Evolutionary conservation across 1,140 invertebrate species (phyloP).

Genomic region (Protaetia brevitarsis): DNA sequence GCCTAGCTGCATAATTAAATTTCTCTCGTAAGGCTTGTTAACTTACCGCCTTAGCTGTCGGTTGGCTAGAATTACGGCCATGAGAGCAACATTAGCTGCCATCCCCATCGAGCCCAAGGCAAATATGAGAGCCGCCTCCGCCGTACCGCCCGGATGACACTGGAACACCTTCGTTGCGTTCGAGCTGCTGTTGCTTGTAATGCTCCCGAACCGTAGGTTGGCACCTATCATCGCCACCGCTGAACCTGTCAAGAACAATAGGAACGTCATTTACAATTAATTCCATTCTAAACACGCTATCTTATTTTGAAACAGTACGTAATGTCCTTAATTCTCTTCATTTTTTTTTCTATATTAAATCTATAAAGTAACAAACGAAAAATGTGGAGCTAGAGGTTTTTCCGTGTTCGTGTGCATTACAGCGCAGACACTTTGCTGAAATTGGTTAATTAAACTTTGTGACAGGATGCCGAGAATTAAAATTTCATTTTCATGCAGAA

Average conservation of each 20-base stretch:
- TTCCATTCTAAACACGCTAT: not conserved
- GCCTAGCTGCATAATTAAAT: not conserved
- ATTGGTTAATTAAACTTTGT: not conserved
- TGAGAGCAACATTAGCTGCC: conserved; percentile 76
- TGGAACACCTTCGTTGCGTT: conserved; percentile 69
- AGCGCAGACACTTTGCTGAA: no score
- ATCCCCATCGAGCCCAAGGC: conserved; percentile 75
- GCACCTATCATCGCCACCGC: conserved; percentile 74
- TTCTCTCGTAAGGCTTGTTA: not conserved
- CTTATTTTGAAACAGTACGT: not conserved
- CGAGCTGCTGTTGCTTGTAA: conserved; percentile 59
- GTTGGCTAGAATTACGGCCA: conserved; percentile 75
- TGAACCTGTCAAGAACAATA: conserved; percentile 53
- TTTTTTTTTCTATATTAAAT: not conserved
- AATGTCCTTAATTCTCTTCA: not conserved
- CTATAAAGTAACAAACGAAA: not conserved
- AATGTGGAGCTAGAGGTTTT: no score
- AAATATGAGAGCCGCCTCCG: conserved; percentile 76
- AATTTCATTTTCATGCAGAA: not conserved
- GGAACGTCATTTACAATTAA: conserved; percentile 16
- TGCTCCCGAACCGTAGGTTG: conserved; percentile 68
- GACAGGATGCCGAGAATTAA: not conserved
- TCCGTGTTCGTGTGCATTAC: no score
- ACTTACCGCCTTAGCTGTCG: conserved; percentile 69
- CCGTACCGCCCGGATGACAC: conserved; percentile 75